Percentiles rank a stretch among this genome's conserved stretches.
These are phyloP conservation scores for Arremon brunneinucha DNA, from an alignment of 2,797 vertebrate genomes.

Conservation along the genomic window DNA sequence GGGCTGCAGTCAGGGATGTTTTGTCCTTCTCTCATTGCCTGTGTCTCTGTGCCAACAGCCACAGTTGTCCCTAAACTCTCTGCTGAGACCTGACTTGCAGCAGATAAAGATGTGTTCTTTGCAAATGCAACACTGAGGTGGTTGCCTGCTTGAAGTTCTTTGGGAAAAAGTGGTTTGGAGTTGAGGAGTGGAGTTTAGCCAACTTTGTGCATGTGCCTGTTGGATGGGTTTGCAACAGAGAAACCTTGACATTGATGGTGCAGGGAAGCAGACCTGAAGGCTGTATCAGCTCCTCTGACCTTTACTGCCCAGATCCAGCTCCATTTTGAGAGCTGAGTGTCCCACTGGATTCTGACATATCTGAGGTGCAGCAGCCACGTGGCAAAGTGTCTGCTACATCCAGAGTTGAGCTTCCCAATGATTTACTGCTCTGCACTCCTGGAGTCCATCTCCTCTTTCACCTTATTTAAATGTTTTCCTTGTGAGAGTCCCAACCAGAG, in stretches of 20 bases:
- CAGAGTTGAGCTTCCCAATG: not conserved
- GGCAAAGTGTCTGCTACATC: not conserved
- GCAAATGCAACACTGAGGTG: not conserved
- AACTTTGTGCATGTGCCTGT: fast-evolving
- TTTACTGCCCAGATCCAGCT: not conserved
- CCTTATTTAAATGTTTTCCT: not conserved
- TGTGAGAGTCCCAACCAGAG: not conserved
- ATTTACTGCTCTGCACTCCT: not conserved
- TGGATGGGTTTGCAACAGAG: not conserved
- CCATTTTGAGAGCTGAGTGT: not conserved
- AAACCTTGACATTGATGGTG: not conserved
- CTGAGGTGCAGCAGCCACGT: not conserved
- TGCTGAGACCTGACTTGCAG: not conserved
- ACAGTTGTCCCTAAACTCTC: not conserved
- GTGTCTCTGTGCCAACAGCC: not conserved
- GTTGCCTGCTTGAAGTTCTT: not conserved
- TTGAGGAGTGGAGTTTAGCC: not conserved
- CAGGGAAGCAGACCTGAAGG: not conserved
- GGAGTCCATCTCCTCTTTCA: not conserved
- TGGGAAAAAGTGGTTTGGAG: not conserved
- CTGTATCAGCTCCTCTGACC: not conserved
- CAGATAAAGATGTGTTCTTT: not conserved
- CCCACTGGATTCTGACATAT: not conserved
- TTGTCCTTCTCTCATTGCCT: not conserved
- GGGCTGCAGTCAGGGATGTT: not conserved